Evolutionary conservation across 2,888 invertebrate genomes (phyloP), one percentile per base, ranked within the genome.

Genomic region (Drosophila niveifrons): DNA sequence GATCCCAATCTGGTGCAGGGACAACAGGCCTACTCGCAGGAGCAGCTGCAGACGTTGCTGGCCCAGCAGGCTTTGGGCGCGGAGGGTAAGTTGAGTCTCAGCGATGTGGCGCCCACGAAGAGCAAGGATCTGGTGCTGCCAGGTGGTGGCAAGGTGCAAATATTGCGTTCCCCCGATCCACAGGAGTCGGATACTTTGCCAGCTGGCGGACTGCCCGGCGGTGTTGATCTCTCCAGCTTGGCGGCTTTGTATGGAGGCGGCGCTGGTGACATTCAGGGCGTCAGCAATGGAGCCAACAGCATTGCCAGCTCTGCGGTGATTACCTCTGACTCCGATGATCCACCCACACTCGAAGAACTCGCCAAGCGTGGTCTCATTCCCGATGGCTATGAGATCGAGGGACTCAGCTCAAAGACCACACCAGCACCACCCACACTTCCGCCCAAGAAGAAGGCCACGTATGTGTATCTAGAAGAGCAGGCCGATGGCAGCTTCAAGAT

Each of bases 381-480:
- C 1, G 95, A 96, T 0, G 95, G 97, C 81, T 97, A 95, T 82
- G 97, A 97, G 91, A 93, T 97, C n/a, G 95, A 96, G 87, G 96
- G 96, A 58, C 94, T 95, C 47, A 96, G 96, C 1, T 96, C 96
- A 83, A 93, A 87, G 23, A 94, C 94, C 67, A 87, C 94, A 0
- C 68, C 90, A 1, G 84, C 91, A 7, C 82, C 89, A 0, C 88
- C 91, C 2, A 95, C 95, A 61, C 91, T 94, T 43, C 94, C 95
- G 0, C 94, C 94, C 29, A 93, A 94, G 50, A 97, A 97, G 92
- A 96, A 97, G 90, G 96, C 97, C 0, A 97, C 97, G 0, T 97
- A 97, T 84, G 97, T 97, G 0, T 95, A 97, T 47, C 93, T 97
- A 10, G 97, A 97, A 91, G 97, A 97, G 90, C 97, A 97, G 90